phyloP scores from a whole-genome alignment of 2,113 vertebrate species.

The Fulica atra region DNA sequence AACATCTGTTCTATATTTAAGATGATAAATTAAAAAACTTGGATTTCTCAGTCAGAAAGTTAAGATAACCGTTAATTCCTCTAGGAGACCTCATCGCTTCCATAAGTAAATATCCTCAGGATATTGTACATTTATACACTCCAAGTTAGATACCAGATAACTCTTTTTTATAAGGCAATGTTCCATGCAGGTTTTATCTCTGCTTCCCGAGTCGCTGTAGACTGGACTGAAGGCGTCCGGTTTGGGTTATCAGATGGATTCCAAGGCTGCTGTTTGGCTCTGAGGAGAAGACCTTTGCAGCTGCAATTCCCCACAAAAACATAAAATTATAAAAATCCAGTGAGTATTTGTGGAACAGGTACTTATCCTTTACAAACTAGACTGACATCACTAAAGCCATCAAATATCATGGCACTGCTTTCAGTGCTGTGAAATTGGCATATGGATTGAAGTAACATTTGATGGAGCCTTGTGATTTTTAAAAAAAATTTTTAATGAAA shows the following conservation, averaged over 20 bases:
- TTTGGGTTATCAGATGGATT: neutral
- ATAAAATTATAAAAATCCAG: neutral
- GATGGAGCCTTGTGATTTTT: neutral
- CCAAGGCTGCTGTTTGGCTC: neutral
- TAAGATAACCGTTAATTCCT: neutral
- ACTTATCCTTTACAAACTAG: neutral
- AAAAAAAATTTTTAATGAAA: neutral
- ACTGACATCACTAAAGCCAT: neutral
- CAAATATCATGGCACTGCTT: neutral
- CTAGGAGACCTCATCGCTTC: neutral
- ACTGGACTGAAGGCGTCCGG: neutral
- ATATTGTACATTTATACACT: neutral
- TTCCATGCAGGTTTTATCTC: neutral
- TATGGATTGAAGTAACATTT: neutral
- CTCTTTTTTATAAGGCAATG: neutral
- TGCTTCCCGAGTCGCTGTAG: neutral
- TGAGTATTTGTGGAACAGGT: neutral
- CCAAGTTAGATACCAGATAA: neutral
- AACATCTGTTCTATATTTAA: neutral
- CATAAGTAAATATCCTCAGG: constrained; percentile 22
- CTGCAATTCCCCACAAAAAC: neutral
- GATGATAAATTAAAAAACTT: neutral
- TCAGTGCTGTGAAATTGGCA: accelerated
- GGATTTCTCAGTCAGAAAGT: neutral
- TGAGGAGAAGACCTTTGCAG: neutral